A percentile compares a stretch with the other conserved stretches of the same genome.
Conservation (phyloP, 2,888 invertebrate species). For the Barypeithes pellucidus region DNA sequence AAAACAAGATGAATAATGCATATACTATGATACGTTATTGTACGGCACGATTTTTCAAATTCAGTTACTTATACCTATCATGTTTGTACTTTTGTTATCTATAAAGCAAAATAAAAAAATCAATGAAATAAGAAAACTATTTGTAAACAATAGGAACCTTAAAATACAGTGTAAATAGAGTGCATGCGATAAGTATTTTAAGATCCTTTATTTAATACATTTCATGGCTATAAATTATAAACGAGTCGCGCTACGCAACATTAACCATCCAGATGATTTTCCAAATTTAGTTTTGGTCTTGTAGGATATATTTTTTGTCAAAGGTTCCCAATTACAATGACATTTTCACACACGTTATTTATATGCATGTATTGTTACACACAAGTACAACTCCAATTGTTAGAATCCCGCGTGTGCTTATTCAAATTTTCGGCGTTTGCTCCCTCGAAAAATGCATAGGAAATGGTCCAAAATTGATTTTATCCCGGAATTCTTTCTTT, state of each 20-base stretch:
- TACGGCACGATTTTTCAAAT: slow-evolving; percentile 18
- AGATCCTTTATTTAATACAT: neutral
- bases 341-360: slow-evolving; percentile 64
- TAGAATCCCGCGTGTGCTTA: slow-evolving; percentile 65
- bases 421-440: slow-evolving; percentile 64
- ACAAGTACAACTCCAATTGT: slow-evolving; percentile 65
- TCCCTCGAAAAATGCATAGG: slow-evolving; percentile 56
- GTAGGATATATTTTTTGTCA: slow-evolving; percentile 48
- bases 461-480: slow-evolving; percentile 61
- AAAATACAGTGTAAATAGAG: slow-evolving; percentile 4
- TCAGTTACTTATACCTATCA: slow-evolving; percentile 11
- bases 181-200: neutral
- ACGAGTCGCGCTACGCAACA: slow-evolving; percentile 24
- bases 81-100: slow-evolving; percentile 23
- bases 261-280: slow-evolving; percentile 48
- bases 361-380: slow-evolving; percentile 67
- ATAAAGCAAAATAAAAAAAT: slow-evolving; percentile 7
- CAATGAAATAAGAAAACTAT: neutral
- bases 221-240: slow-evolving; percentile 3
- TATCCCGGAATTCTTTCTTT: slow-evolving; percentile 57
- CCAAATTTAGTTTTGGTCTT: slow-evolving; percentile 47
- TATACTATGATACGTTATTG: slow-evolving; percentile 22
- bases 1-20: slow-evolving; percentile 4
- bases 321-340: slow-evolving; percentile 62
- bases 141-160: neutral